A percentile compares a stretch with the other conserved stretches of the same genome.
Conservation (phyloP, 2,888 invertebrate species). For the Sinohyriopsis cumingii region DNA sequence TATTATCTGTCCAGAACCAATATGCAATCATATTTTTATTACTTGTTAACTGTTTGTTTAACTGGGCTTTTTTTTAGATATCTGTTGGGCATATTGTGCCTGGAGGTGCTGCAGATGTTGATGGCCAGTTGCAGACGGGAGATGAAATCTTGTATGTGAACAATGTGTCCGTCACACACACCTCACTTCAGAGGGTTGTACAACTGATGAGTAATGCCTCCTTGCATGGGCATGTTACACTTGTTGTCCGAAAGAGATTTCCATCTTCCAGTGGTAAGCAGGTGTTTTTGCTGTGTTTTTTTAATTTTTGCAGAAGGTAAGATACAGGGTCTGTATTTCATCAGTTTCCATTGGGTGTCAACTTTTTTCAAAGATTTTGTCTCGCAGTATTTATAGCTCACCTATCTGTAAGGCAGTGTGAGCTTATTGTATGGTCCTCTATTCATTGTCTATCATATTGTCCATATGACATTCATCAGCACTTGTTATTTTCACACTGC, state of each 20-base stretch:
- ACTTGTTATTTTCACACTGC: too few species aligned
- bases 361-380: too few species aligned
- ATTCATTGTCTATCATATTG: too few species aligned
- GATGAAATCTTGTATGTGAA: conserved; percentile 97
- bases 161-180: conserved; percentile 85
- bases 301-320: too few species aligned
- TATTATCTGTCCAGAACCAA: neutral
- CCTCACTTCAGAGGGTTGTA: conserved; percentile 94
- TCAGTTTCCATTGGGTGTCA: too few species aligned
- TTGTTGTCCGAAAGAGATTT: conserved; percentile 79
- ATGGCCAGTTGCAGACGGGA: conserved; percentile 90
- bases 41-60: neutral
- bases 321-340: too few species aligned
- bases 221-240: conserved; percentile 87
- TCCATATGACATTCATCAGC: too few species aligned
- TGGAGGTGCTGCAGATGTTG: conserved; percentile 93
- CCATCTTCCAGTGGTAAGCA: conserved; percentile 27
- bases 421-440: too few species aligned
- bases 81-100: conserved; percentile 97
- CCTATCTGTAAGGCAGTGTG: too few species aligned
- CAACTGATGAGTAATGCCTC: conserved; percentile 93
- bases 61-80: conserved; percentile 76
- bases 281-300: too few species aligned
- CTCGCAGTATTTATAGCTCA: too few species aligned
- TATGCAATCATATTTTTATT: neutral